A percentile compares a stretch with the other conserved stretches of the same genome.
phyloP scores from a whole-genome alignment of 2,888 invertebrate genomes.

The Miltochrista miniata region DNA sequence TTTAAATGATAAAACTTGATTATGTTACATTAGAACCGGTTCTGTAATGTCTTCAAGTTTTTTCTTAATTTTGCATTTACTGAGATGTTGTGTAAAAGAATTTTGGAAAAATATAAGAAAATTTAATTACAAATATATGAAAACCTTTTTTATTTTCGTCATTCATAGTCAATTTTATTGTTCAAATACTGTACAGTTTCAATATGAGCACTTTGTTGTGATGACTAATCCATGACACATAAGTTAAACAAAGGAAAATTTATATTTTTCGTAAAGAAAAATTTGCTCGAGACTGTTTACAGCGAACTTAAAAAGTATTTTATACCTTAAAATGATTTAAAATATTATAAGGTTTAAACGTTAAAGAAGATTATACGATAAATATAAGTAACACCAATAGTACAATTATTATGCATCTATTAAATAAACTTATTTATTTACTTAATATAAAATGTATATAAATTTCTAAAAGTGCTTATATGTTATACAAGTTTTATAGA shows the following conservation, averaged over 20 bases:
- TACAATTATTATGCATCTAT: neutral
- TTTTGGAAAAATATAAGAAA: neutral
- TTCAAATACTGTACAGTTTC: neutral
- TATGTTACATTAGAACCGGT: constrained; percentile 5
- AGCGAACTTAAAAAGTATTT: neutral
- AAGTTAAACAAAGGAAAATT: constrained; percentile 11
- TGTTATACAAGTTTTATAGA: constrained; percentile 33
- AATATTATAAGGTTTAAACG: too few relatives aligned
- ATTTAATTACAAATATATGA: neutral
- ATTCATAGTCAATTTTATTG: neutral
- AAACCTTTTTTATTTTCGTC: neutral
- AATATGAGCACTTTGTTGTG: constrained; percentile 8
- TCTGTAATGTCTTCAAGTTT: constrained; percentile 12
- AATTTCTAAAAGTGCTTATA: constrained; percentile 17
- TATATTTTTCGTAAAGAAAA: constrained; percentile 17
- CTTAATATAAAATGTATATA: constrained; percentile 15
- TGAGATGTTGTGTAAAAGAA: constrained; percentile 1
- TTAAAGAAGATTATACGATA: too few relatives aligned
- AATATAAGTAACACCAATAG: neutral
- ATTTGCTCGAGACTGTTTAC: constrained; percentile 5
- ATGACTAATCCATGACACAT: neutral
- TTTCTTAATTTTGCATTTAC: constrained; percentile 12
- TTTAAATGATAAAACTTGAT: constrained; percentile 1
- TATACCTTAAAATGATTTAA: too few relatives aligned
- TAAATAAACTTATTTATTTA: neutral